Evolutionary conservation across 2,113 vertebrate species (phyloP), one percentile per base, ranked within the genome.

Genomic region (Peromyscus polionotus): DNA sequence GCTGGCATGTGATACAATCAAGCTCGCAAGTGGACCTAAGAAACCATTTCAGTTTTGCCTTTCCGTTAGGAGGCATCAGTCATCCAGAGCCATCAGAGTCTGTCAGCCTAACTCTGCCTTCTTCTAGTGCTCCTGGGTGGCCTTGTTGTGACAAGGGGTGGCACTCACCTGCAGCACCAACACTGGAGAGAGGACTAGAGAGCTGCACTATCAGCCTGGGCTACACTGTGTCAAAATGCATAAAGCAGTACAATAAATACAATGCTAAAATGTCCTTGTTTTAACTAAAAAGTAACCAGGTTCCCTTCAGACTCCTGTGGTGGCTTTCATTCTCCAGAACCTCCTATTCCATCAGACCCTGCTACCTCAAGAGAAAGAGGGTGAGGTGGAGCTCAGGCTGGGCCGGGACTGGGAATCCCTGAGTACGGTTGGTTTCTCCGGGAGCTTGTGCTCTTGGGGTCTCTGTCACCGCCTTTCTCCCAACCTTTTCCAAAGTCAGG

Each of bases 101-200:
- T 7, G 33, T 39, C 59, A 14, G 0, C 5, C 59, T 4, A 4
- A 7, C 54, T 45, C 86, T 0, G 1, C 9, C 42, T 63, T 51
- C 26, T 16, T 94, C 86, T 73, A 11, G 0, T 1, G 20, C 19
- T 75, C 28, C 90, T 88, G 7, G 0, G 0, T 11, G 72, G 57
- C 70, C 36, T 95, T 51, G n/a, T 85, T 85, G 28, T 63, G 85
- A 24, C 65, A 68, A 51, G 45, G 67, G 45, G 67, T n/a, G 45
- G 6, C 17, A 16, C 3, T 48, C 33, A 28, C 45, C 11, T 70
- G 67, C 8, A n/a, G 39, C 8, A 13, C 48, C 85, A 70, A 24
- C 48, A 26, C 1, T 70, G 36, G 68, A 20, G 36, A 51, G 22
- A 45, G 81, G 83, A 45, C 13, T 11, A 22, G 59, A 28, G 24